Conservation (phyloP, 2,113 vertebrate species). For the Syrmaticus mikado region DNA sequence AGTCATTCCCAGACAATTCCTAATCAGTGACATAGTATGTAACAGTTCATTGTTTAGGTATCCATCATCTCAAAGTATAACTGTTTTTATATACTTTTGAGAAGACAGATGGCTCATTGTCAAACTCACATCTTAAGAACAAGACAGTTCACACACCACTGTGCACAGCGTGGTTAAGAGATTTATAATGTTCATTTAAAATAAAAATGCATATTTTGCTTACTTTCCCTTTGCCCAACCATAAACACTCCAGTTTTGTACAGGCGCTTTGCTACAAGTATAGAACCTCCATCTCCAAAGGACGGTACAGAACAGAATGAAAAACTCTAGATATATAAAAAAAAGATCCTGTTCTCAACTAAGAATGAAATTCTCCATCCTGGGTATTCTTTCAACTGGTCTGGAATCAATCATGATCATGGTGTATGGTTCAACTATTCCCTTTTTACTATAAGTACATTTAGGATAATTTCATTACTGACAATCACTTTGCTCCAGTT, state of each 20-base stretch:
- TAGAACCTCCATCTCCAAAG: not conserved
- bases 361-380: not conserved
- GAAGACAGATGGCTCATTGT: not conserved
- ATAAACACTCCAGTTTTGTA: not conserved
- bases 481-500: not conserved
- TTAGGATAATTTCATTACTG: not conserved
- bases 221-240: not conserved
- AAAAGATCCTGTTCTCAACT: not conserved
- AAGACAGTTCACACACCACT: not conserved
- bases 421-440: not conserved
- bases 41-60: not conserved
- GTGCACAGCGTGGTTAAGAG: not conserved
- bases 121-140: not conserved
- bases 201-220: fast-evolving
- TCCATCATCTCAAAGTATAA: not conserved
- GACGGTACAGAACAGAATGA: not conserved
- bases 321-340: not conserved
- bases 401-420: not conserved
- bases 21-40: not conserved
- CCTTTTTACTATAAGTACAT: not conserved
- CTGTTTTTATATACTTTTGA: not conserved
- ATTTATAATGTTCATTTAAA: not conserved
- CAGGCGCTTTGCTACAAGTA: not conserved
- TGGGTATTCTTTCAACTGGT: not conserved
- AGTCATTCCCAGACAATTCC: not conserved